Conservation (phyloP, 2,888 invertebrate species). For the Celastrina argiolus region DNA sequence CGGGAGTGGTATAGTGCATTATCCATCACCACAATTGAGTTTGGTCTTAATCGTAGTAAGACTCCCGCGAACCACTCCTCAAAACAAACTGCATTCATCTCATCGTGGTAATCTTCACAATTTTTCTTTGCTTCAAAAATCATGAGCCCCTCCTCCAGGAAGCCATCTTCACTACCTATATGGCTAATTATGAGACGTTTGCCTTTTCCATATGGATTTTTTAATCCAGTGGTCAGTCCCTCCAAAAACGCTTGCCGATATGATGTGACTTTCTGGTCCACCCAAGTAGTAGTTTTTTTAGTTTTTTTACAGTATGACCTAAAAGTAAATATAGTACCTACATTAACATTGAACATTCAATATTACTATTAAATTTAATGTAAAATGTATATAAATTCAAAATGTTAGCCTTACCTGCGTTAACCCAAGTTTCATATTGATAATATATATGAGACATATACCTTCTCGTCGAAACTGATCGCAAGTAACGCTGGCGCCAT, state of each 20-base stretch:
- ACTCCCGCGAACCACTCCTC: constrained; percentile 21
- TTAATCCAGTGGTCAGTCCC: no score
- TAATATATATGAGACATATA: constrained; percentile 33
- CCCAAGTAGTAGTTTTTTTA: no score
- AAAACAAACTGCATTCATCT: constrained; percentile 19
- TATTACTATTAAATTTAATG: neutral
- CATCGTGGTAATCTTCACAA: constrained; percentile 14
- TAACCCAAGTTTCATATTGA: constrained; percentile 34
- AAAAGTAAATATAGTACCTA: neutral
- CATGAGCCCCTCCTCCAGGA: constrained; percentile 18
- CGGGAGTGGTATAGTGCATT: constrained; percentile 3
- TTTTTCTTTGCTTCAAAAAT: constrained; percentile 21
- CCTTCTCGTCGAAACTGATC: no score
- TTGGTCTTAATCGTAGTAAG: constrained; percentile 10
- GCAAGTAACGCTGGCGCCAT: no score
- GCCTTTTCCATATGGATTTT: no score
- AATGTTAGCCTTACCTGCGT: constrained; percentile 27
- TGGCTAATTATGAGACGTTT: no score
- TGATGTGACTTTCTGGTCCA: no score
- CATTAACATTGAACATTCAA: neutral
- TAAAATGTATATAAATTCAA: neutral
- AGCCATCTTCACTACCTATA: no score
- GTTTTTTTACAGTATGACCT: no score
- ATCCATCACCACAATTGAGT: neutral
- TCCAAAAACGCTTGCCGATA: no score